Evolutionary conservation across 2,888 invertebrate species (phyloP).

Genomic region (Melipona bicolor): DNA sequence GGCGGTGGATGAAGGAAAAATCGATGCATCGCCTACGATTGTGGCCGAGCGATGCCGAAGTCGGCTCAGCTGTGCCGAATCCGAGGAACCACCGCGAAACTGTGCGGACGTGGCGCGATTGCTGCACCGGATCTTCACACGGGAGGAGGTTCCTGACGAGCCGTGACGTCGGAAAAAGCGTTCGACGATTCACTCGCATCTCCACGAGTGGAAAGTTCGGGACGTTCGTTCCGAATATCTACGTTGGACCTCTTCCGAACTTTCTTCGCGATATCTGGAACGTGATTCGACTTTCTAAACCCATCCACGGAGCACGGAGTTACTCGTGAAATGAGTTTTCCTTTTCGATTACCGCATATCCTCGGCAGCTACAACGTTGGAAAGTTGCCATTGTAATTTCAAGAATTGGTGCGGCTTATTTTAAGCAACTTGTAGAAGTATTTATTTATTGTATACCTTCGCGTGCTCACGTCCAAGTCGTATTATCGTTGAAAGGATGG

Average conservation of each 20-base stretch:
- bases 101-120: constrained; percentile 50
- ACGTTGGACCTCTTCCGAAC: constrained; percentile 17
- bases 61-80: constrained; percentile 57
- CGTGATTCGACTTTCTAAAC: constrained; percentile 22
- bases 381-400: neutral
- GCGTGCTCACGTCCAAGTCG: no score
- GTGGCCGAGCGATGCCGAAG: constrained; percentile 67
- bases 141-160: neutral
- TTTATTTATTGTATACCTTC: neutral
- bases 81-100: constrained; percentile 33
- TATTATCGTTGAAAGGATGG: neutral
- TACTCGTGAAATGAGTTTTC: constrained; percentile 1
- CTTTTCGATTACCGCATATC: neutral
- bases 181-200: constrained; percentile 12
- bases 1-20: constrained; percentile 63
- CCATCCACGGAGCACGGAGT: neutral
- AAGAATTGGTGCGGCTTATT: neutral
- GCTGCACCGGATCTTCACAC: constrained; percentile 22
- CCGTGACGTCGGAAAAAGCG: constrained; percentile 1
- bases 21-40: constrained; percentile 68
- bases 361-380: neutral
- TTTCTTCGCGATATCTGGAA: constrained; percentile 39
- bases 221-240: constrained; percentile 1
- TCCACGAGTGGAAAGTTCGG: constrained; percentile 33
- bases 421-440: neutral